Evolutionary conservation across 2,888 invertebrate species (phyloP).

Genomic region (Temnothorax ravouxi): DNA sequence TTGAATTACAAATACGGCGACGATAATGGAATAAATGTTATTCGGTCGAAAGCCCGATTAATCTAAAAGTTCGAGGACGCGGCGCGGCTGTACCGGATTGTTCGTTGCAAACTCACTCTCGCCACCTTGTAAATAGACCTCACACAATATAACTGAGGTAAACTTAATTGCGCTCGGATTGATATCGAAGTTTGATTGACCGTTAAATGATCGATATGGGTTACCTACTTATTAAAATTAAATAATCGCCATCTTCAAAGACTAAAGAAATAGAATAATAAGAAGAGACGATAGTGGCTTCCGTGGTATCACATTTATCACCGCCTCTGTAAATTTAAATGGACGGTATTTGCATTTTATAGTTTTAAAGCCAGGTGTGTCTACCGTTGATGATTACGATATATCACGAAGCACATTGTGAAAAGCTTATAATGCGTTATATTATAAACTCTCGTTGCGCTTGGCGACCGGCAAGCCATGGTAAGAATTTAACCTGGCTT

Average conservation of each 20-base stretch:
- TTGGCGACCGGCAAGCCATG: background rate
- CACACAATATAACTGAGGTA: background rate
- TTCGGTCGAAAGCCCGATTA: slow-evolving; percentile 66
- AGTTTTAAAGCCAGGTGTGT: background rate
- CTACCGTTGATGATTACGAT: background rate
- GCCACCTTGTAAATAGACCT: slow-evolving; percentile 61
- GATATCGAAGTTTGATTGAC: background rate
- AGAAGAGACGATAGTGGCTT: background rate
- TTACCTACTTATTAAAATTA: background rate
- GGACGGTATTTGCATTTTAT: background rate
- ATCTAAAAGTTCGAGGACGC: slow-evolving; percentile 62
- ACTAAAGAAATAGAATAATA: background rate
- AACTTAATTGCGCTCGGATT: slow-evolving; percentile 2
- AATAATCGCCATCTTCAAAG: background rate
- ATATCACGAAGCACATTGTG: background rate
- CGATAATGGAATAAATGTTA: slow-evolving; percentile 76
- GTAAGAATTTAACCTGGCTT: slow-evolving; percentile 44
- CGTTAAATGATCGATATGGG: background rate
- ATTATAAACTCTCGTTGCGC: slow-evolving; percentile 1
- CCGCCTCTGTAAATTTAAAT: slow-evolving; percentile 25
- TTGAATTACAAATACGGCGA: slow-evolving; percentile 74
- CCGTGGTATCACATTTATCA: too few relatives aligned
- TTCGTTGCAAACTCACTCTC: slow-evolving; percentile 61
- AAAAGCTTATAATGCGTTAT: background rate
- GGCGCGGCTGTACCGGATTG: slow-evolving; percentile 47